These are phyloP conservation scores for Eospalax fontanierii DNA, from an alignment of 2,797 vertebrate species.

Conservation along the genomic window DNA sequence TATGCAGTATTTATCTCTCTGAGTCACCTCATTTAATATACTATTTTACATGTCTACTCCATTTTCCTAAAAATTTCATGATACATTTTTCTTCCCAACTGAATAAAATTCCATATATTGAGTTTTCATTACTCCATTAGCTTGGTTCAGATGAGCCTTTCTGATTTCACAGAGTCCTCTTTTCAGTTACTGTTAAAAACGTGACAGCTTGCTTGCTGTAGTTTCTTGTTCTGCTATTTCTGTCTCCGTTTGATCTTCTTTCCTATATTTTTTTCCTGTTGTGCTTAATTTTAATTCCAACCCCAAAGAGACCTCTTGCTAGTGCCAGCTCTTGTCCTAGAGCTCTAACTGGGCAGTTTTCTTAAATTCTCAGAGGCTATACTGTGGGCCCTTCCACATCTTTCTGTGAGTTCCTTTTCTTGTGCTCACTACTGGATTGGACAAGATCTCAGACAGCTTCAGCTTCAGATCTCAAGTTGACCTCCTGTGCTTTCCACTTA, in stretches of 20 bases:
- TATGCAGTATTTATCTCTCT: not conserved
- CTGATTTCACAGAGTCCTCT: not conserved
- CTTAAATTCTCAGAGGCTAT: not conserved
- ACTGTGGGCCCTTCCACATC: too few relatives aligned
- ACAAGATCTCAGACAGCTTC: not conserved
- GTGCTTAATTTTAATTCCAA: not conserved
- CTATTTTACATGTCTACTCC: not conserved
- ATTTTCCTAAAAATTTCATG: not conserved
- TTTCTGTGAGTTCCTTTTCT: not conserved
- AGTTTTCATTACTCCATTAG: not conserved
- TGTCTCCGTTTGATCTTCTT: not conserved
- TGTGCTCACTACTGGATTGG: not conserved
- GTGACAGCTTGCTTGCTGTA: not conserved
- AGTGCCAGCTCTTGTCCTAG: not conserved
- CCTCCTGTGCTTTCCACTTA: not conserved
- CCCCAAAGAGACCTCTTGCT: not conserved
- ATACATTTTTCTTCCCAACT: not conserved
- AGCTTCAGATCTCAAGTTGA: not conserved
- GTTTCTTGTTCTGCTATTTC: not conserved
- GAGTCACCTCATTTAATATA: not conserved
- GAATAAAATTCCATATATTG: not conserved
- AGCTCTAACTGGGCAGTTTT: not conserved
- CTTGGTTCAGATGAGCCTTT: not conserved
- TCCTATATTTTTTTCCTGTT: not conserved
- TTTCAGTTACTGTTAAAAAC: not conserved